Evolutionary conservation across 2,888 invertebrate species (phyloP), one percentile per base, ranked within the genome.

Genomic region (Pyrochroa serraticornis): DNA sequence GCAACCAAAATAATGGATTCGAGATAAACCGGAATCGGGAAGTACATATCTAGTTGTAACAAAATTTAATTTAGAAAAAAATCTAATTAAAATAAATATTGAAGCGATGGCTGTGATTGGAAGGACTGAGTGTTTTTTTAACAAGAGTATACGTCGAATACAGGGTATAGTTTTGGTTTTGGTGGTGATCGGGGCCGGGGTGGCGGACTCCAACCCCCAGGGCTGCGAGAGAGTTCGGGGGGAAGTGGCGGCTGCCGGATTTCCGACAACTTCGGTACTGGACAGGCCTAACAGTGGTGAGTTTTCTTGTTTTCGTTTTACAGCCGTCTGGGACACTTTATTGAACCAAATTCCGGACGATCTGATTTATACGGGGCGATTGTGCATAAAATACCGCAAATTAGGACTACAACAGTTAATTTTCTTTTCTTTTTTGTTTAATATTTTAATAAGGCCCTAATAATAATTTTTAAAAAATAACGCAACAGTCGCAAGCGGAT

Each of bases 251-350:
- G 80, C 79, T 73, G 81, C 80, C 76, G 82, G 82, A 78, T 80
- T 83, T 77, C 79, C 80, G 63, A 75, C 78, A 64, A 75, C 79
- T 67, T 82, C 81, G 69, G 75, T 84, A 64, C 81, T 82, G 72
- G 79, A 81, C 60, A 80, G 80, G 65, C 82, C 83, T 36, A 80
- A 79, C 74, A 81, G 81, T 80, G 84, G 84, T 84, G 73, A 82
- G 82, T 66, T 37, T 13, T 1, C 43, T 22, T 7, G 2, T 43
- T 13, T 43, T 30, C n/a, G n/a, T 3, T 22, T 22, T 22, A 22
- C 22, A 2, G 22, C 22, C 22, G 22, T 22, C 22, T 22, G 22
- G 22, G 22, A 22, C 22, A 22, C 22, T 22, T 22, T 22, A 22
- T 22, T 22, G 22, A 22, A 22, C 22, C 22, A 5, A 22, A 22